phyloP scores from a whole-genome alignment of 2,797 vertebrate species.

The Malacoctenus gilli region DNA sequence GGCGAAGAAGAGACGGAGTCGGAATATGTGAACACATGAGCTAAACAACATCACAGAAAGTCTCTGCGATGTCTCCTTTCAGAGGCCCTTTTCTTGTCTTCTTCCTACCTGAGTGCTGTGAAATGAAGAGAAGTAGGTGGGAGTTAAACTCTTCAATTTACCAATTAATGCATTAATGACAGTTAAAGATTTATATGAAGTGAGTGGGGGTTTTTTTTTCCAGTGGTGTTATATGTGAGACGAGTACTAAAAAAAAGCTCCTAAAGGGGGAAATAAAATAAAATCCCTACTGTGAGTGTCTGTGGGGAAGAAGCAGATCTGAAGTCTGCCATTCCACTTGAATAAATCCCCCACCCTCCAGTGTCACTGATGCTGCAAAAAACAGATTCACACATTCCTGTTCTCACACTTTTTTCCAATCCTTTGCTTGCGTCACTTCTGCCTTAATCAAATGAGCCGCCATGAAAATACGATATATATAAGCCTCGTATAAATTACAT shows the following conservation, averaged over 20 bases:
- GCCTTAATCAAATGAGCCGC: constrained; percentile 27
- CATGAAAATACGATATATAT: constrained; percentile 25
- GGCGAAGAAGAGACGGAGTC: neutral
- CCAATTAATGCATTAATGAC: constrained; percentile 26
- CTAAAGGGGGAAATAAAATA: no score
- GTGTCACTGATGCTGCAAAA: constrained; percentile 9
- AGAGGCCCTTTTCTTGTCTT: neutral
- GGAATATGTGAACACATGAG: neutral
- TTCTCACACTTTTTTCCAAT: constrained; percentile 28
- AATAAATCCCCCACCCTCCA: constrained; percentile 34
- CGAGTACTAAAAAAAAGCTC: neutral
- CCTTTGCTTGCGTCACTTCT: constrained; percentile 19
- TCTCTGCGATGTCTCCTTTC: neutral
- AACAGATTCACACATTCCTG: constrained; percentile 11
- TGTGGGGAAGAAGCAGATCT: constrained; percentile 35
- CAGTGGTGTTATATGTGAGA: constrained; percentile 20
- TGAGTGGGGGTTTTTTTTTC: constrained; percentile 25
- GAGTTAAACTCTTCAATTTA: constrained; percentile 17
- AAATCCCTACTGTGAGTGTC: constrained; percentile 30
- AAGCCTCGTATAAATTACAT: constrained; percentile 10
- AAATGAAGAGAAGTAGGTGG: constrained; percentile 14
- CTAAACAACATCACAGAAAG: no score
- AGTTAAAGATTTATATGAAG: constrained; percentile 9
- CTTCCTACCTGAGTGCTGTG: constrained; percentile 23
- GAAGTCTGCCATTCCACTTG: constrained; percentile 46